Evolutionary conservation across 2,797 vertebrate species (phyloP).

Genomic region (Pogoniulus pusillus): DNA sequence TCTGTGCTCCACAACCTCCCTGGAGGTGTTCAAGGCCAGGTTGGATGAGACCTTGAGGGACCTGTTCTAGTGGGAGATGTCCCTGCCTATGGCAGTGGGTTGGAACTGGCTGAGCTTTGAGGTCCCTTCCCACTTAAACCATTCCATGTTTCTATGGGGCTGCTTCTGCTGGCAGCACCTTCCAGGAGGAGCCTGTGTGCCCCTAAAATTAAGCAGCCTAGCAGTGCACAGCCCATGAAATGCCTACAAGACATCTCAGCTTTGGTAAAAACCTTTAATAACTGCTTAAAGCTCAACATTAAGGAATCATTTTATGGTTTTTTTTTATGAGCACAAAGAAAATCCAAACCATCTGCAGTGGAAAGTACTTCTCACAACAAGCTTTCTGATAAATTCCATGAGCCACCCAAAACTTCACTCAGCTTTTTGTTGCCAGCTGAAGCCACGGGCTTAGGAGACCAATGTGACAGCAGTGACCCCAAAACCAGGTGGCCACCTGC

Average conservation of each 20-base stretch:
- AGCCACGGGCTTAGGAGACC: not conserved
- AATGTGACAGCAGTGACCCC: not conserved
- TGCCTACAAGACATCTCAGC: not conserved
- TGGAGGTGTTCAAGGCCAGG: no score
- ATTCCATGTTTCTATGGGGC: no score
- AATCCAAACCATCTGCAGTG: constrained; percentile 51
- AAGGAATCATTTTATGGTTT: not conserved
- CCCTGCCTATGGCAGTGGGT: no score
- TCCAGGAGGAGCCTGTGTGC: not conserved
- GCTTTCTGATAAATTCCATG: not conserved
- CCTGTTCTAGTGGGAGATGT: no score
- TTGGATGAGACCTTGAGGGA: no score
- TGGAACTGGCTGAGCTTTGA: no score
- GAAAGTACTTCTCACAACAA: constrained; percentile 13
- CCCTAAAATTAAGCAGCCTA: not conserved
- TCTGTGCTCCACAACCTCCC: no score
- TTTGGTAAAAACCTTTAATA: not conserved
- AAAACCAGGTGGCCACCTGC: not conserved
- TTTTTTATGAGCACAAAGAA: not conserved
- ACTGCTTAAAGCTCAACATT: not conserved
- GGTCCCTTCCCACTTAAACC: no score
- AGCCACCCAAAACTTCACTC: not conserved
- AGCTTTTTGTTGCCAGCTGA: not conserved
- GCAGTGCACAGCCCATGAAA: not conserved
- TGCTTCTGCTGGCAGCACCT: not conserved